phyloP scores from a whole-genome alignment of 2,797 vertebrate species.

The Thalassophryne amazonica region DNA sequence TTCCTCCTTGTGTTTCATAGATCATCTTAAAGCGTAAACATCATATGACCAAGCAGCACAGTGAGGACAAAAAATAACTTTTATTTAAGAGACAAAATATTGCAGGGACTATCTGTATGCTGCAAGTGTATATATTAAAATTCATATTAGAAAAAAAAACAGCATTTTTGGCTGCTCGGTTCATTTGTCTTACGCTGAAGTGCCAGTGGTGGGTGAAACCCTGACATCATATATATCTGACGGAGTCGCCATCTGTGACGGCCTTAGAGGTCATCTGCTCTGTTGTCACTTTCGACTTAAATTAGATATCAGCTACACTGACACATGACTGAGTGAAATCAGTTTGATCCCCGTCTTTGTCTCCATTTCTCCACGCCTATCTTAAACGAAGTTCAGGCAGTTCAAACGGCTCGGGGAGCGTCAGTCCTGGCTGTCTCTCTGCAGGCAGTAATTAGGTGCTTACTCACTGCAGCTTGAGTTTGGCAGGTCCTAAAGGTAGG shows the following conservation, averaged over 20 bases:
- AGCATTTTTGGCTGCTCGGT: too few species aligned
- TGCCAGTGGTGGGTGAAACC: conserved; percentile 43
- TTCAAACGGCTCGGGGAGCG: conserved; percentile 27
- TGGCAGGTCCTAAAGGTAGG: conserved; percentile 39
- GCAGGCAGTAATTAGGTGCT: conserved; percentile 64
- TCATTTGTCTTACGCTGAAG: too few species aligned
- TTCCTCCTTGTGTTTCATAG: too few species aligned
- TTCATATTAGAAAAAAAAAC: too few species aligned
- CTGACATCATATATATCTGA: conserved; percentile 54
- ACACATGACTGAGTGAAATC: conserved; percentile 40
- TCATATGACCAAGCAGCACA: too few species aligned
- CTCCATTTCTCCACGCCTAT: background rate
- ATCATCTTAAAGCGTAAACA: too few species aligned
- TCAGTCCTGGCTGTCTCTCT: conserved; percentile 43
- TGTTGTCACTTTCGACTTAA: conserved; percentile 61
- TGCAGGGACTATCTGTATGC: too few species aligned
- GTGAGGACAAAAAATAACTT: too few species aligned
- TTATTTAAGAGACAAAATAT: too few species aligned
- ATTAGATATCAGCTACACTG: conserved; percentile 57
- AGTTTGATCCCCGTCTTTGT: conserved; percentile 15
- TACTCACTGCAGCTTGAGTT: conserved; percentile 52
- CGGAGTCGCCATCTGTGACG: conserved; percentile 65
- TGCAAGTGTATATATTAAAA: too few species aligned
- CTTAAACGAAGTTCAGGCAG: conserved; percentile 17
- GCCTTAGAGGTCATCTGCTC: conserved; percentile 68